phyloP scores from a whole-genome alignment of 1,140 invertebrate species.

The Ericerus pela region DNA sequence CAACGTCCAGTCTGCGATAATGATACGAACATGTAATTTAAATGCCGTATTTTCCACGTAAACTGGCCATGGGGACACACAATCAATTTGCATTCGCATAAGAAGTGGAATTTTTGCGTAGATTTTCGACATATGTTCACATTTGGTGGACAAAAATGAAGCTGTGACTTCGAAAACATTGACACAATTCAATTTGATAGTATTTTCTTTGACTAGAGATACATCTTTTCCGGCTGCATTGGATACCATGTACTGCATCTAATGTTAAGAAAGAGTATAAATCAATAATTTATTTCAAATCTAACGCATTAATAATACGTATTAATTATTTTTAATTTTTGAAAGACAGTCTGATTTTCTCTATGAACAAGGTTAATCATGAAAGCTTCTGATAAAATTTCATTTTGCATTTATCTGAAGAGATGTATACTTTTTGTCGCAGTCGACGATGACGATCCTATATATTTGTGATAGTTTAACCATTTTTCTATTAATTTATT shows the following conservation, averaged over 20 bases:
- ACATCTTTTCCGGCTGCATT: slow-evolving; percentile 6
- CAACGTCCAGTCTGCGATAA: neutral
- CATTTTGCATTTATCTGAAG: too few relatives aligned
- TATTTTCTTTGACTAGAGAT: slow-evolving; percentile 39
- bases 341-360: too few relatives aligned
- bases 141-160: slow-evolving; percentile 47
- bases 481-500: too few relatives aligned
- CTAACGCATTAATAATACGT: too few relatives aligned
- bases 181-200: slow-evolving; percentile 42
- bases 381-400: too few relatives aligned
- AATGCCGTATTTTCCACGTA: slow-evolving; percentile 45
- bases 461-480: too few relatives aligned
- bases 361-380: neutral
- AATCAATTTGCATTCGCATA: slow-evolving; percentile 49
- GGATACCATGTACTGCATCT: slow-evolving; percentile 17
- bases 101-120: slow-evolving; percentile 50
- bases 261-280: neutral
- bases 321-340: too few relatives aligned
- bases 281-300: slow-evolving; percentile 1
- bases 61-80: slow-evolving; percentile 51
- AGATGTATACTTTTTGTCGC: too few relatives aligned
- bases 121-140: slow-evolving; percentile 46
- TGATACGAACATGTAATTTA: slow-evolving; percentile 37
- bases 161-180: slow-evolving; percentile 53
- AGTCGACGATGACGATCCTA: too few relatives aligned